Conservation (phyloP, 2,113 vertebrate species). For the Raja brachyura region DNA sequence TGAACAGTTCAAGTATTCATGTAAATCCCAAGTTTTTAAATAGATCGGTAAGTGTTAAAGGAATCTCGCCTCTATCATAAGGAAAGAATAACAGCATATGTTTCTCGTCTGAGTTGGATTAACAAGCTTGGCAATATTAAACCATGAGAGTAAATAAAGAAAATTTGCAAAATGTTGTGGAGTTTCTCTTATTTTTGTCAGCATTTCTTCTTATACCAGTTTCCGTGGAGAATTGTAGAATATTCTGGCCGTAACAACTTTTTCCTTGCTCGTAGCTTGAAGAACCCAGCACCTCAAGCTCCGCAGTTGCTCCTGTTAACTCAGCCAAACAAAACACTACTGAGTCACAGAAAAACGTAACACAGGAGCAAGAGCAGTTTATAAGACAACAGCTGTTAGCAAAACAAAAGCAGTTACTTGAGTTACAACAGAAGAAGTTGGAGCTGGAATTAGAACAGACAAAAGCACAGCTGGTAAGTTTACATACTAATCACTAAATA, state of each 20-base stretch:
- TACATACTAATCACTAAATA: not conserved
- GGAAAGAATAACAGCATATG: not conserved
- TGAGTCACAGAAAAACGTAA: conserved; percentile 75
- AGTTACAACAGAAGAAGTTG: conserved; percentile 97
- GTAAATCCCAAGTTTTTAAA: conserved; percentile 97
- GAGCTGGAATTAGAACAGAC: conserved; percentile 97
- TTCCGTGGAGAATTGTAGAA: conserved; percentile 28
- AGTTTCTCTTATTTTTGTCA: conserved; percentile 23
- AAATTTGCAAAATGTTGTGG: conserved; percentile 36
- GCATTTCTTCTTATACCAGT: conserved; percentile 7
- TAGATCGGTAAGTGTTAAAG: conserved; percentile 78
- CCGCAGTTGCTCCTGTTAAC: conserved; percentile 57
- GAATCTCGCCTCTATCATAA: conserved; percentile 21
- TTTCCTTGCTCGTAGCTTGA: conserved; percentile 68
- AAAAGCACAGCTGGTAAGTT: conserved; percentile 91
- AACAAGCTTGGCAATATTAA: conserved; percentile 8
- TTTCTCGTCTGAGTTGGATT: not conserved
- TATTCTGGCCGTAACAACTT: conserved; percentile 20
- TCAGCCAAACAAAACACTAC: conserved; percentile 55
- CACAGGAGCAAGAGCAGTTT: conserved; percentile 76
- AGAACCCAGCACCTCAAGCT: conserved; percentile 64
- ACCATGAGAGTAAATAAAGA: conserved; percentile 23
- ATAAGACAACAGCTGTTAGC: conserved; percentile 92
- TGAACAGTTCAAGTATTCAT: conserved; percentile 93
- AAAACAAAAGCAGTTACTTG: conserved; percentile 96